These are phyloP conservation scores for Mastomys natalensis DNA, from an alignment of 2,113 vertebrate species.

Conservation along the genomic window DNA sequence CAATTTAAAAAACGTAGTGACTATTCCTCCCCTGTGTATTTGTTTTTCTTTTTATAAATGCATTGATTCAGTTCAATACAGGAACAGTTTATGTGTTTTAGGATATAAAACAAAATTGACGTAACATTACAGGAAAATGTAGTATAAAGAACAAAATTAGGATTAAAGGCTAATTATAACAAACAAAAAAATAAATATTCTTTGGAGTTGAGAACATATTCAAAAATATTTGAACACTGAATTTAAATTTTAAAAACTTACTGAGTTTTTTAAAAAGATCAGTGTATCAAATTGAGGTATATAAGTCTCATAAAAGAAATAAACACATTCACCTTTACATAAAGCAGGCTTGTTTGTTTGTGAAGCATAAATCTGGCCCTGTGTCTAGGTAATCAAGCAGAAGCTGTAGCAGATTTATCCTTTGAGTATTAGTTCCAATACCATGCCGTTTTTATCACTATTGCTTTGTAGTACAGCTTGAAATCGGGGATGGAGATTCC, in stretches of 20 bases:
- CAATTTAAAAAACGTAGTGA: neutral
- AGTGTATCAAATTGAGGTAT: neutral
- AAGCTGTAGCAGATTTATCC: neutral
- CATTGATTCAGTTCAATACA: slow-evolving; percentile 15
- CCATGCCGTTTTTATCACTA: too few species aligned
- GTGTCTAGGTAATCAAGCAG: neutral
- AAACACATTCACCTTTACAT: neutral
- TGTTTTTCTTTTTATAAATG: slow-evolving; percentile 27
- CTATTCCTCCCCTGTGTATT: neutral
- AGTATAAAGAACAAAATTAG: neutral
- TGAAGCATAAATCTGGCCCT: neutral
- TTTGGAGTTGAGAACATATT: neutral
- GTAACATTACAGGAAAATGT: slow-evolving; percentile 6
- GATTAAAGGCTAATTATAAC: slow-evolving; percentile 47
- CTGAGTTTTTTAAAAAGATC: neutral
- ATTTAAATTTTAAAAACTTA: neutral
- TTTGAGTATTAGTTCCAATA: neutral
- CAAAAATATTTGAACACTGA: neutral
- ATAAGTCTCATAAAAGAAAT: neutral
- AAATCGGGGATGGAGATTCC: too few species aligned
- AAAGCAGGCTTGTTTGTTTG: neutral
- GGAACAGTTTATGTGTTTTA: slow-evolving; percentile 17
- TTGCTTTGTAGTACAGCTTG: too few species aligned
- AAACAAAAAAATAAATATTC: slow-evolving; percentile 15
- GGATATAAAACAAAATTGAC: slow-evolving; percentile 44